Evolutionary conservation across 2,888 invertebrate species (phyloP).

Genomic region (Brachyopa scutellaris): DNA sequence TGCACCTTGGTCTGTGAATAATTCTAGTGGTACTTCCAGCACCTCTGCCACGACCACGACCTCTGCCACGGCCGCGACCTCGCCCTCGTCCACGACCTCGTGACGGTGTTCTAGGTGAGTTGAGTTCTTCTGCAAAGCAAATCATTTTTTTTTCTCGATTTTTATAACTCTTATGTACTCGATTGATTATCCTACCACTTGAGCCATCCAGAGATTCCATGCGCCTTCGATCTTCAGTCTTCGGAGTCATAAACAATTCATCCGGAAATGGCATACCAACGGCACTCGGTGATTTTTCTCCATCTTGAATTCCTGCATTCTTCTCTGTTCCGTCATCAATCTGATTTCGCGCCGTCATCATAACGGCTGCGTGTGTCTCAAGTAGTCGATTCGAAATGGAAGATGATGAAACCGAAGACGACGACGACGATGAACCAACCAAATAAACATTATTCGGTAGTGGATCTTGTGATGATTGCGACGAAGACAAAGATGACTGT

Average conservation of each 20-base stretch:
- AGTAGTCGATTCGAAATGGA: constrained; percentile 48
- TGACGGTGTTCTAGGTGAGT: constrained; percentile 40
- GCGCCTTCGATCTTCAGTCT: constrained; percentile 57
- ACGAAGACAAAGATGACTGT: constrained; percentile 56
- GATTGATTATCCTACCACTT: constrained; percentile 51
- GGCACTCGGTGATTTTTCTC: constrained; percentile 11
- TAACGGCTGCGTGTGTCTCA: constrained; percentile 12
- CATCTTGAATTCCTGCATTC: constrained; percentile 5
- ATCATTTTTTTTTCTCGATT: neutral
- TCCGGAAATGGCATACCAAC: constrained; percentile 36
- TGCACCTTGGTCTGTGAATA: constrained; percentile 78
- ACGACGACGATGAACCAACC: constrained; percentile 53
- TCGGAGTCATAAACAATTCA: constrained; percentile 63
- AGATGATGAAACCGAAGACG: constrained; percentile 56
- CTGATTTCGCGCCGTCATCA: constrained; percentile 4
- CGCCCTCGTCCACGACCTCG: constrained; percentile 76
- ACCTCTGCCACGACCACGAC: constrained; percentile 80
- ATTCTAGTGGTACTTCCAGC: constrained; percentile 75
- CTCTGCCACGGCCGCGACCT: constrained; percentile 77
- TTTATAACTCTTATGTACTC: no score
- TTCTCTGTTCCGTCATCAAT: neutral
- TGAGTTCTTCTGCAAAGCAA: constrained; percentile 45
- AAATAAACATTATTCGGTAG: constrained; percentile 38
- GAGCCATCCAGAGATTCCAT: constrained; percentile 59
- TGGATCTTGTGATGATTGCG: constrained; percentile 52